Conservation (phyloP, 1,140 invertebrate genomes). For the Hormaphis cornu region DNA sequence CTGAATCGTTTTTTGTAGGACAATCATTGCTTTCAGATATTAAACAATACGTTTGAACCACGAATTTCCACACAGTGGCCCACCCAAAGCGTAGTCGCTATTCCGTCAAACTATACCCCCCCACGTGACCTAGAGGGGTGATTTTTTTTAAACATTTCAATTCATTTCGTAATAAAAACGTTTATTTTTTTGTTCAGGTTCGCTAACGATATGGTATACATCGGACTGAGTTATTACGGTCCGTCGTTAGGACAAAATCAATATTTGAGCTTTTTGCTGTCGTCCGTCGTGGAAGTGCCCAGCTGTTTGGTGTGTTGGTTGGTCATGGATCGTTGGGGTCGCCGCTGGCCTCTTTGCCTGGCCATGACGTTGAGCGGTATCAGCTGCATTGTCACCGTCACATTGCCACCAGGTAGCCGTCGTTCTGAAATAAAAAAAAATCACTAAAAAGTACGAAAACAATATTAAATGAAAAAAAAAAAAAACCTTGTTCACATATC, state of each 20-base stretch:
- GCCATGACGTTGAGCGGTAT: slow-evolving; percentile 73
- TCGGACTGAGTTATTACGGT: slow-evolving; percentile 77
- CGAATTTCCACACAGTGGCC: no score
- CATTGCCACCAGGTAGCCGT: slow-evolving; percentile 57
- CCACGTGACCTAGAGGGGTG: no score
- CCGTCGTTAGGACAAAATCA: slow-evolving; percentile 72
- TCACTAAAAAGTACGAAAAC: no score
- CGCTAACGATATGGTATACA: slow-evolving; percentile 69
- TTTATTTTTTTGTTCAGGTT: slow-evolving; percentile 44
- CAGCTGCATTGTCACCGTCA: slow-evolving; percentile 69
- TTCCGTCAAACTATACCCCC: no score
- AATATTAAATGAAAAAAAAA: no score
- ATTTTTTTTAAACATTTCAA: no score
- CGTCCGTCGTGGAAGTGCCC: slow-evolving; percentile 71
- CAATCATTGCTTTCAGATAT: no score
- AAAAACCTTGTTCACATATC: no score
- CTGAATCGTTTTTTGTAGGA: no score
- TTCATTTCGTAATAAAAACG: no score
- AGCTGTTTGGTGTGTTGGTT: slow-evolving; percentile 75
- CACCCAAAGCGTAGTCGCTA: no score
- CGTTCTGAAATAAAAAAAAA: no score
- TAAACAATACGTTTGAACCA: neutral
- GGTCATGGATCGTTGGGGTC: slow-evolving; percentile 71
- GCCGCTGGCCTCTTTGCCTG: slow-evolving; percentile 70
- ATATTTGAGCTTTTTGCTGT: slow-evolving; percentile 76